Percentiles rank a stretch among this genome's conserved stretches.
phyloP scores from a whole-genome alignment of 2,113 vertebrate species.

The Oryctolagus cuniculus region mOryCun1.1 NC_091436.1:62430501-62431000 shows the following conservation, averaged over 20 bases:
- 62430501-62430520: not conserved
- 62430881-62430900: not conserved
- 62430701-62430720: not conserved
- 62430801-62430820: not conserved
- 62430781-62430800: not conserved
- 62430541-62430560: not conserved
- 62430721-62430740: not conserved
- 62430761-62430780: not conserved
- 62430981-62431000: not conserved
- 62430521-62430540: not conserved
- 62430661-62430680: constrained; percentile 6
- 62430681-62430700: not conserved
- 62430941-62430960: not conserved
- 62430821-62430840: not conserved
- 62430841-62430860: not conserved
- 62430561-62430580: not conserved
- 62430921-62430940: not conserved
- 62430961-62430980: not conserved
- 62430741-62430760: not conserved
- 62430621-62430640: not conserved
- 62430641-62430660: not conserved
- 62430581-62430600: constrained; percentile 11
- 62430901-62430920: not conserved
- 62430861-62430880: not conserved
- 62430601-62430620: not conserved